These are phyloP conservation scores for Drosophila yooni DNA, from an alignment of 2,888 invertebrate genomes.

Conservation along the genomic window DNA sequence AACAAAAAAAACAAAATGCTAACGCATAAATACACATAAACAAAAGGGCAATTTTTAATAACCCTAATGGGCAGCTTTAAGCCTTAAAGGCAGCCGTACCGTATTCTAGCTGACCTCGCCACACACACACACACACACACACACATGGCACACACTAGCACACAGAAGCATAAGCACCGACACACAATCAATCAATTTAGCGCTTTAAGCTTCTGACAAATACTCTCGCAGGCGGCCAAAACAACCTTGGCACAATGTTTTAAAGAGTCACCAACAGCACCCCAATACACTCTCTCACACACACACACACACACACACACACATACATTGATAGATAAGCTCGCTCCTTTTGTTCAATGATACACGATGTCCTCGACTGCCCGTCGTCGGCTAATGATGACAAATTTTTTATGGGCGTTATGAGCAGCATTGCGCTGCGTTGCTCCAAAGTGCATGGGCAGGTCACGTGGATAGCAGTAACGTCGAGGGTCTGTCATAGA, in stretches of 20 bases:
- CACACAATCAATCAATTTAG: constrained; percentile 74
- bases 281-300: constrained; percentile 34
- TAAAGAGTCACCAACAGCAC: constrained; percentile 53
- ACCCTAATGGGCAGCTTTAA: constrained; percentile 71
- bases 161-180: constrained; percentile 1
- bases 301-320: constrained; percentile 29
- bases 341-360: constrained; percentile 54
- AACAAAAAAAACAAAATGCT: constrained; percentile 8
- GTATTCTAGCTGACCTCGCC: constrained; percentile 29
- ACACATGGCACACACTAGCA: background rate
- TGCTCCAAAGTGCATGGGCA: constrained; percentile 69
- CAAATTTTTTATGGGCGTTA: constrained; percentile 80
- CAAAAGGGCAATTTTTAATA: constrained; percentile 68
- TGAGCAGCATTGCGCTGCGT: constrained; percentile 64
- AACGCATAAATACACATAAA: constrained; percentile 16
- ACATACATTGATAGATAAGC: constrained; percentile 70
- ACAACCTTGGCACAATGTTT: constrained; percentile 58
- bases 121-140: background rate
- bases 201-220: constrained; percentile 76
- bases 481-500: background rate
- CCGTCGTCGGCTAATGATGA: constrained; percentile 70
- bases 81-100: constrained; percentile 54
- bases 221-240: constrained; percentile 52
- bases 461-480: constrained; percentile 29
- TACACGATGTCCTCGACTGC: constrained; percentile 41